Base-by-base conservation (phyloP, 1,140 invertebrate species). In the Popillia japonica region DNA sequence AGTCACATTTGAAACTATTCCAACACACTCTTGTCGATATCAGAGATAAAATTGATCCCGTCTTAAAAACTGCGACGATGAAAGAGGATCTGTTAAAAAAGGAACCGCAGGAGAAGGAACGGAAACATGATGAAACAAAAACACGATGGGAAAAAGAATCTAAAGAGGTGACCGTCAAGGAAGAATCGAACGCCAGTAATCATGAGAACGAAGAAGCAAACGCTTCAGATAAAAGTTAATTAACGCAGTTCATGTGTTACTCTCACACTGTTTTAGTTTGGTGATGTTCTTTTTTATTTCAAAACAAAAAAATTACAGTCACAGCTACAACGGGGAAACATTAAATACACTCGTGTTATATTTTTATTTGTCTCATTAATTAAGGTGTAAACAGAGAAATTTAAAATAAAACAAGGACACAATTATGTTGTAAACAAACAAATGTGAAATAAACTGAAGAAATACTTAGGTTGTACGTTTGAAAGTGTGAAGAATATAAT, bases 1-100 rank as follows among this genome's bases (percentile, higher is more conserved):
- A 81, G 94, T 93, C 87, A 92, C 93, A 87, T 92, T 93, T 84
- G 83, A 93, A 84, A 94, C 91, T 90, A 92, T 94, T 88, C 74
- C 86, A 94, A 78, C 90, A 90, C 82, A 91, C 90, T 78, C 90
- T 92, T 23, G 90, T 92, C 78, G 90, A 92, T 83, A 88, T 90
- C 81, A 88, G 92, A 81, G 93, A 93, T 84, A 91, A 92, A 82
- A 87, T 93, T 17, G 85, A 86, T 78, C 85, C 84, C 10, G 83
- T 85, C 55, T 79, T 86, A 75, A 86, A 83, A 79, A 84, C 80
- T 14, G 81, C 80, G 9, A 78, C 79, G 11, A 81, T 79, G 20
- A 84, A 84, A 61, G 83, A 84, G 48, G 81, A 83, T 61, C 74
- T 77, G 3, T 80, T 78, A 72, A 83, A 82, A 22, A 83, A 84